These are phyloP conservation scores for Mythimna pallens DNA, from an alignment of 2,888 invertebrate genomes.

Conservation along the genomic window DNA sequence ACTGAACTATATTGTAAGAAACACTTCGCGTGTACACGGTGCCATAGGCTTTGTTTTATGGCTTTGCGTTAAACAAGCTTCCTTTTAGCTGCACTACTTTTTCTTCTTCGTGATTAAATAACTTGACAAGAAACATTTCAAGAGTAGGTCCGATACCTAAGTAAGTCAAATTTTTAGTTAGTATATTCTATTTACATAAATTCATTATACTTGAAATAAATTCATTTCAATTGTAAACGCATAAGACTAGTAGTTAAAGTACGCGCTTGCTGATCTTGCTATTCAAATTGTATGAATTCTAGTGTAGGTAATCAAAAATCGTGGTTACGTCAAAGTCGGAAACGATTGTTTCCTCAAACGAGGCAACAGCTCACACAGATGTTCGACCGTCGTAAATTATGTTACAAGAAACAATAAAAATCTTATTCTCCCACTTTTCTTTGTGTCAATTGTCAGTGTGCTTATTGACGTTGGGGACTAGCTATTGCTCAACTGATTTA, in stretches of 20 bases:
- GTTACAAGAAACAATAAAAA: slow-evolving; percentile 67
- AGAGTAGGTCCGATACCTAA: neutral
- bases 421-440: slow-evolving; percentile 60
- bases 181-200: neutral
- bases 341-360: slow-evolving; percentile 43
- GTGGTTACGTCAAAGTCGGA: slow-evolving; percentile 37
- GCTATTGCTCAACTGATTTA: slow-evolving; percentile 85
- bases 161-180: neutral
- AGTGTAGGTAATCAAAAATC: slow-evolving; percentile 29
- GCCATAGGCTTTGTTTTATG: slow-evolving; percentile 69
- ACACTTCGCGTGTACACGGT: slow-evolving; percentile 75
- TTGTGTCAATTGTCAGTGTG: slow-evolving; percentile 71
- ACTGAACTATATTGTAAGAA: slow-evolving; percentile 81
- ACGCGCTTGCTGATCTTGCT: neutral
- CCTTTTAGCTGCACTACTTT: slow-evolving; percentile 44
- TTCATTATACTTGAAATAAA: neutral
- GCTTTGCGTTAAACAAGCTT: slow-evolving; percentile 57
- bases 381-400: slow-evolving; percentile 70
- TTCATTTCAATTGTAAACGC: slow-evolving; percentile 9
- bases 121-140: slow-evolving; percentile 1
- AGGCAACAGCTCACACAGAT: slow-evolving; percentile 66
- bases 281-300: slow-evolving; percentile 3
- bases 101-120: slow-evolving; percentile 5
- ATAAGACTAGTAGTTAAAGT: neutral
- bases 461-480: slow-evolving; percentile 73